Evolutionary conservation across 2,888 invertebrate species (phyloP).

Genomic region (Chorisops tibialis): DNA sequence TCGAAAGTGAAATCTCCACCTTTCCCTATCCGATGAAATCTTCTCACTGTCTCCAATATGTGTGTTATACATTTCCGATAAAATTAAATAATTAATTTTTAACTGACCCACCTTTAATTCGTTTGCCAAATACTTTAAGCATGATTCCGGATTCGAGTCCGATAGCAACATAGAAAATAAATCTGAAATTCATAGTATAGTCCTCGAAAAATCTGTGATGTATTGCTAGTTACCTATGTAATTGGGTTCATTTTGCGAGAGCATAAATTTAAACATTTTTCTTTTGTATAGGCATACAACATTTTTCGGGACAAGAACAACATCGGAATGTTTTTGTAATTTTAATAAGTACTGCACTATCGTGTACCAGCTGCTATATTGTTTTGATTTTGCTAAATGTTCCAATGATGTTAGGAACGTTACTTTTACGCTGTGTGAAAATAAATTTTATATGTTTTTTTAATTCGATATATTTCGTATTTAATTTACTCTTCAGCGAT

Average conservation of each 20-base stretch:
- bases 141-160: conserved; percentile 39
- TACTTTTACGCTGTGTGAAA: conserved; percentile 36
- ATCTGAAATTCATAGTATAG: conserved; percentile 36
- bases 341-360: conserved; percentile 45
- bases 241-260: conserved; percentile 46
- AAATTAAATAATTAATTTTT: conserved; percentile 45
- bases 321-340: conserved; percentile 40
- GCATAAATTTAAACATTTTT: conserved; percentile 44
- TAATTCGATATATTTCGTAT: not conserved
- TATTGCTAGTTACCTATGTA: conserved; percentile 41
- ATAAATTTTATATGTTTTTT: conserved; percentile 1
- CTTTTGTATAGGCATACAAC: conserved; percentile 44
- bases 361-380: conserved; percentile 46
- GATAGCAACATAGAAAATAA: conserved; percentile 45
- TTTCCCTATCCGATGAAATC: conserved; percentile 41
- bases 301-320: conserved; percentile 39
- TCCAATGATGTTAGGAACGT: conserved; percentile 46
- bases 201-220: not conserved
- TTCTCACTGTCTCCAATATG: conserved; percentile 41
- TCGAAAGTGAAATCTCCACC: conserved; percentile 38
- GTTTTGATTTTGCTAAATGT: conserved; percentile 46
- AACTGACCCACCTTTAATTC: conserved; percentile 47
- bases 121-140: conserved; percentile 42
- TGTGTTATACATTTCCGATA: conserved; percentile 48
- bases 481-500: not conserved